Percentiles rank a stretch among this genome's conserved stretches.
Evolutionary conservation across 2,888 invertebrate genomes (phyloP).

Genomic region (Lamproptera curius): DNA sequence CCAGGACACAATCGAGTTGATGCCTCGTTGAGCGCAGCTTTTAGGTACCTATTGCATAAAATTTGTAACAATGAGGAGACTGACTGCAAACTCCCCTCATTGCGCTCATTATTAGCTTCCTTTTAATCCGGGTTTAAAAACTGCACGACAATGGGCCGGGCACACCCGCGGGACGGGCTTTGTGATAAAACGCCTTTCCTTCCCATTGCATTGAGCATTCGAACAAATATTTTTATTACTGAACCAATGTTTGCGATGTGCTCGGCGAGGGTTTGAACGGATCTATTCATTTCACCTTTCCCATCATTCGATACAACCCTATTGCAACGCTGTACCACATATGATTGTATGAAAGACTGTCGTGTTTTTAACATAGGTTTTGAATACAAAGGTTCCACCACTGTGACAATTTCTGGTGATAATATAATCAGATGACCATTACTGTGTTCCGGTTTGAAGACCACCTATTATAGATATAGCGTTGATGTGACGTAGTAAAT

Average conservation of each 20-base stretch:
- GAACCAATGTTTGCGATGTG: slow-evolving; percentile 70
- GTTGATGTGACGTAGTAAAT: too few relatives aligned
- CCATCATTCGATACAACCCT: slow-evolving; percentile 51
- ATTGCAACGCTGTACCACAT: too few relatives aligned
- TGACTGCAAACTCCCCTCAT: slow-evolving; percentile 42
- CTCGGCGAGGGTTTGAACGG: slow-evolving; percentile 64
- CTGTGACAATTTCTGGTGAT: too few relatives aligned
- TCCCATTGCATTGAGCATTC: slow-evolving; percentile 58
- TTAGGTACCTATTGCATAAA: background rate
- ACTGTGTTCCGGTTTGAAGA: too few relatives aligned
- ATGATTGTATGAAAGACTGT: too few relatives aligned
- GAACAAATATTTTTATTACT: slow-evolving; percentile 75
- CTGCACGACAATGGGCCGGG: slow-evolving; percentile 60
- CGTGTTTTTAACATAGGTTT: too few relatives aligned
- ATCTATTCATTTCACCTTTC: slow-evolving; percentile 58
- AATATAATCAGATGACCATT: too few relatives aligned
- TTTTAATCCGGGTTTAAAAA: slow-evolving; percentile 70
- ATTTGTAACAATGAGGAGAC: slow-evolving; percentile 25
- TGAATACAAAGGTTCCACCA: too few relatives aligned
- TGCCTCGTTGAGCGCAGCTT: slow-evolving; percentile 1
- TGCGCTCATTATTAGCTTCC: slow-evolving; percentile 59
- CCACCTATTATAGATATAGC: too few relatives aligned
- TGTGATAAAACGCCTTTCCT: slow-evolving; percentile 50
- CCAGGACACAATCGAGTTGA: slow-evolving; percentile 6
- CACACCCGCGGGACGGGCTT: slow-evolving; percentile 48